Percentiles rank a stretch among this genome's conserved stretches.
These are phyloP conservation scores for Luidia sarsii DNA, from an alignment of 53 echinoderm and acorn worm species.

Conservation along the genomic window DNA sequence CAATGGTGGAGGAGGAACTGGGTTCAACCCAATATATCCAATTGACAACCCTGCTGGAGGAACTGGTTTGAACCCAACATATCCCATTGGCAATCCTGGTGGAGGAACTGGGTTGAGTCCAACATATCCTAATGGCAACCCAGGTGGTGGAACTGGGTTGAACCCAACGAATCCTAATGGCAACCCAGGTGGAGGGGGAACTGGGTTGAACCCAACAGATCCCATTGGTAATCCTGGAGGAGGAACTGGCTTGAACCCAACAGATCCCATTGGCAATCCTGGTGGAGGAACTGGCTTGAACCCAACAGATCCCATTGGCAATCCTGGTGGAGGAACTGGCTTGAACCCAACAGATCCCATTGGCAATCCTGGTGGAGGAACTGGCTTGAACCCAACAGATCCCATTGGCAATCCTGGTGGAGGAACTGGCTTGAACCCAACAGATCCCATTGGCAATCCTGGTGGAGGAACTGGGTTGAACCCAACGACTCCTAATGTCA, in stretches of 20 bases:
- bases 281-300: not conserved
- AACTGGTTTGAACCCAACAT: not conserved
- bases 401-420: not conserved
- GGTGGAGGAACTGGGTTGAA: not conserved
- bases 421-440: slow-evolving; percentile 3
- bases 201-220: not conserved
- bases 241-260: not conserved
- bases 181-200: not conserved
- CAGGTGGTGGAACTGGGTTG: slow-evolving; percentile 1
- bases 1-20: not conserved
- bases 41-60: not conserved
- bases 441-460: slow-evolving; percentile 3
- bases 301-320: not conserved
- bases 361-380: slow-evolving; percentile 2
- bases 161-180: not conserved
- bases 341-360: not conserved
- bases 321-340: slow-evolving; percentile 3
- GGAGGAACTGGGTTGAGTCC: not conserved
- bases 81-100: not conserved
- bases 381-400: not conserved
- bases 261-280: slow-evolving; percentile 13
- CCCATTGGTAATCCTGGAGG: not conserved
- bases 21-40: slow-evolving; percentile 1
- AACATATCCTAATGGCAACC: slow-evolving; percentile 20
- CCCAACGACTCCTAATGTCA: not conserved